Evolutionary conservation across 2,113 vertebrate genomes (phyloP).

Genomic region (Chaetops frenatus): DNA sequence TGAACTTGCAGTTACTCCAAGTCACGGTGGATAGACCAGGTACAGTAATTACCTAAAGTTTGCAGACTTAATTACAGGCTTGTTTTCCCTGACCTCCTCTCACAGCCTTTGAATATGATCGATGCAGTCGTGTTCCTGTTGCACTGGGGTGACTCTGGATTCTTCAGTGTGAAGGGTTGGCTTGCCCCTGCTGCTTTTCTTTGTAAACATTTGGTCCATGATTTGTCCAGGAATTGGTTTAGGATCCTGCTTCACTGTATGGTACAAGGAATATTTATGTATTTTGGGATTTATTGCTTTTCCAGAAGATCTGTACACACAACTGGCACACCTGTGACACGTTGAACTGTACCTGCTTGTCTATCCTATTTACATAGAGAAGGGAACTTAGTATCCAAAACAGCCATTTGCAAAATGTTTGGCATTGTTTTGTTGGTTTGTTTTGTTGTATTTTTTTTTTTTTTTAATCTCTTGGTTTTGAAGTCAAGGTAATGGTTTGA

Average conservation of each 20-base stretch:
- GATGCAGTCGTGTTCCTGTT: background rate
- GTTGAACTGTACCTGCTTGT: background rate
- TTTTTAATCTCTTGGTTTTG: background rate
- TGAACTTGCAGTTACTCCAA: slow-evolving; percentile 67
- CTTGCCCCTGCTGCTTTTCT: background rate
- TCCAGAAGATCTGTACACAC: slow-evolving; percentile 23
- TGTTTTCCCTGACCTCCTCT: background rate
- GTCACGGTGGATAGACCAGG: slow-evolving; percentile 64
- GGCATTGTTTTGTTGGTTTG: background rate
- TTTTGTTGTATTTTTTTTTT: background rate
- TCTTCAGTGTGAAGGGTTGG: background rate
- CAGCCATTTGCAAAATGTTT: slow-evolving; percentile 22
- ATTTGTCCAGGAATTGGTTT: slow-evolving; percentile 4
- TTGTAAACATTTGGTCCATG: background rate
- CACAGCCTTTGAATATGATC: background rate
- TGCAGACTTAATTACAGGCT: slow-evolving; percentile 35
- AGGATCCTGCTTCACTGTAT: slow-evolving; percentile 16
- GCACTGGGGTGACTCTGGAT: background rate
- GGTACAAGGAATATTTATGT: slow-evolving; percentile 65
- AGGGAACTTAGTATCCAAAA: slow-evolving; percentile 7
- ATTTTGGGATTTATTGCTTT: slow-evolving; percentile 38
- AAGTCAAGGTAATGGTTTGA: background rate
- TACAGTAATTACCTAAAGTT: slow-evolving; percentile 63
- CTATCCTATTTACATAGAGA: background rate
- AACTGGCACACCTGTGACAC: background rate